Evolutionary conservation across 2,113 vertebrate species (phyloP).

Genomic region (Dasyprocta punctata): DNA sequence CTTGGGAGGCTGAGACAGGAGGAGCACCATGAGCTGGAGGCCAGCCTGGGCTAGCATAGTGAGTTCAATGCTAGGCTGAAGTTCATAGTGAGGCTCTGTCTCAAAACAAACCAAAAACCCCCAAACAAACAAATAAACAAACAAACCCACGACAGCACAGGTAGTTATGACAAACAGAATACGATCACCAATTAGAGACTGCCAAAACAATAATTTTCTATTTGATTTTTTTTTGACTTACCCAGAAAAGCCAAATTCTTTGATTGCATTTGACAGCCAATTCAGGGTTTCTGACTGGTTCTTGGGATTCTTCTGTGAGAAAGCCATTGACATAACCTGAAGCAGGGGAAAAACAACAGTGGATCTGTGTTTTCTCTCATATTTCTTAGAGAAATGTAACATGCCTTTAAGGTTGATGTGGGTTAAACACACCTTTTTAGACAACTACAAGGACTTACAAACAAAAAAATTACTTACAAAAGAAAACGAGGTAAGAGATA

Average conservation of each 20-base stretch:
- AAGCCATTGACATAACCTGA: slow-evolving; percentile 95
- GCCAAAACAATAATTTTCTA: slow-evolving; percentile 40
- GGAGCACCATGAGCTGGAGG: not conserved
- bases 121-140: not conserved
- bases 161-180: slow-evolving; percentile 16
- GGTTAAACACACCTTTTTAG: not conserved
- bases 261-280: slow-evolving; percentile 97
- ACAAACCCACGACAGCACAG: not conserved
- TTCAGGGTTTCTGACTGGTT: slow-evolving; percentile 98
- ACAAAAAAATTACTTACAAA: slow-evolving; percentile 6
- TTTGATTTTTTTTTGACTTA: slow-evolving; percentile 81
- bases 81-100: not conserved
- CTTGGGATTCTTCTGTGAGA: slow-evolving; percentile 99
- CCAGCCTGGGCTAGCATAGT: not conserved
- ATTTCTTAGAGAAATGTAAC: slow-evolving; percentile 35
- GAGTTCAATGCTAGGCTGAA: not conserved
- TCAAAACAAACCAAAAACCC: not conserved
- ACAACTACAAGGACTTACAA: slow-evolving; percentile 19
- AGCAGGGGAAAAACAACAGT: not conserved
- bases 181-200: slow-evolving; percentile 32
- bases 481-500: slow-evolving; percentile 41
- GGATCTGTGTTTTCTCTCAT: not conserved
- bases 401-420: not conserved
- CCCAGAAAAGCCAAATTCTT: slow-evolving; percentile 99
- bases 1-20: not conserved